Conservation (phyloP, 92 coral and sea anemone species). For the Zoanthus sociatus region DNA sequence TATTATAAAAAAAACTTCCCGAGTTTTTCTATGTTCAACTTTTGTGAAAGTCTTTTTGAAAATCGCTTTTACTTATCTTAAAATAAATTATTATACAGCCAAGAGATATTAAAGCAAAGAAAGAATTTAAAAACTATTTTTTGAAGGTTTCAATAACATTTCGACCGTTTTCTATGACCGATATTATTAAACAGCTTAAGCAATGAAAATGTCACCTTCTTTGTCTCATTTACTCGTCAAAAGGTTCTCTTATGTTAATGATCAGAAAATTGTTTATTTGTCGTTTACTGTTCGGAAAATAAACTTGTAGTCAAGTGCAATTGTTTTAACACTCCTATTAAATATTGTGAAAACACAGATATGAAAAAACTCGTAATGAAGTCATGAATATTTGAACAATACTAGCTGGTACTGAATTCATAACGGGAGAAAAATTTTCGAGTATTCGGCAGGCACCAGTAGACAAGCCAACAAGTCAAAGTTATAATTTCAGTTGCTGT, state of each 20-base stretch:
- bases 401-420: conserved; percentile 30
- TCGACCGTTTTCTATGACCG: not conserved
- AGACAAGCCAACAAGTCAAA: not conserved
- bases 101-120: not conserved
- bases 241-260: conserved; percentile 16
- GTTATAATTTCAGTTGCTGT: not conserved
- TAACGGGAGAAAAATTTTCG: not conserved
- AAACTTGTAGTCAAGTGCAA: conserved; percentile 23
- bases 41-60: not conserved
- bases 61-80: not conserved
- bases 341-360: conserved; percentile 35
- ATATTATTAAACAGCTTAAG: not conserved
- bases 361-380: conserved; percentile 28
- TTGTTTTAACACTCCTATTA: conserved; percentile 18
- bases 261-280: conserved; percentile 5
- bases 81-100: not conserved
- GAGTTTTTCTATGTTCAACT: not conserved
- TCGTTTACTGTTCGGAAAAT: not conserved
- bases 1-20: not conserved
- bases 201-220: not conserved
- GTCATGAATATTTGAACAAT: conserved; percentile 35
- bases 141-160: not conserved
- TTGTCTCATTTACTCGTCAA: not conserved
- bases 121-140: not conserved
- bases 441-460: not conserved